These are phyloP conservation scores for Clivina fossor DNA, from an alignment of 2,888 invertebrate species.

Conservation along the genomic window DNA sequence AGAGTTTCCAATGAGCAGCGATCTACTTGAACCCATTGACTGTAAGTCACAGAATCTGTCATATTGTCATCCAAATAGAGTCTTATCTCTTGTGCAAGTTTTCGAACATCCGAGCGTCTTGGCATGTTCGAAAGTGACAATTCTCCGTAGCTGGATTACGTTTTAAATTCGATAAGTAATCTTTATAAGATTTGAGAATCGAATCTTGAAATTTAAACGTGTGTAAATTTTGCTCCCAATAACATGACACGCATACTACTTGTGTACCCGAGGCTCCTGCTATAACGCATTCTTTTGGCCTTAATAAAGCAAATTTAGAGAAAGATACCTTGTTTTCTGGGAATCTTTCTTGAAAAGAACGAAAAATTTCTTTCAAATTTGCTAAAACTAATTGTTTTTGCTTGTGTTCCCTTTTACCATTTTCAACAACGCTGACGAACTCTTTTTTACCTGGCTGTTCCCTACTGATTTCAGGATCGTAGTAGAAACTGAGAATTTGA, in stretches of 20 bases:
- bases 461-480: constrained; percentile 17
- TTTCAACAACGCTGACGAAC: constrained; percentile 28
- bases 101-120: background rate
- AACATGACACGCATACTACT: constrained; percentile 36
- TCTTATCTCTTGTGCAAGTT: background rate
- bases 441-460: constrained; percentile 35
- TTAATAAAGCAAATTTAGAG: constrained; percentile 28
- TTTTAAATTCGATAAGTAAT: constrained; percentile 26
- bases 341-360: constrained; percentile 22
- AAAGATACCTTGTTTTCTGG: constrained; percentile 22
- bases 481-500: constrained; percentile 22
- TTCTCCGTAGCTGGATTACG: constrained; percentile 24
- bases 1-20: background rate
- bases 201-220: constrained; percentile 11
- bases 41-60: background rate
- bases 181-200: constrained; percentile 22
- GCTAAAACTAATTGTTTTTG: constrained; percentile 32
- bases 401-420: constrained; percentile 9
- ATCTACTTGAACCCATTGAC: background rate
- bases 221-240: constrained; percentile 17
- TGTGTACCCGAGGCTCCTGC: constrained; percentile 32
- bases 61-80: background rate
- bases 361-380: constrained; percentile 29
- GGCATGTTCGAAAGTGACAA: constrained; percentile 21
- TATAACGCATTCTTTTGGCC: constrained; percentile 34